Base-by-base conservation (phyloP, 2,888 invertebrate genomes). In the Nemoura dubitans region DNA sequence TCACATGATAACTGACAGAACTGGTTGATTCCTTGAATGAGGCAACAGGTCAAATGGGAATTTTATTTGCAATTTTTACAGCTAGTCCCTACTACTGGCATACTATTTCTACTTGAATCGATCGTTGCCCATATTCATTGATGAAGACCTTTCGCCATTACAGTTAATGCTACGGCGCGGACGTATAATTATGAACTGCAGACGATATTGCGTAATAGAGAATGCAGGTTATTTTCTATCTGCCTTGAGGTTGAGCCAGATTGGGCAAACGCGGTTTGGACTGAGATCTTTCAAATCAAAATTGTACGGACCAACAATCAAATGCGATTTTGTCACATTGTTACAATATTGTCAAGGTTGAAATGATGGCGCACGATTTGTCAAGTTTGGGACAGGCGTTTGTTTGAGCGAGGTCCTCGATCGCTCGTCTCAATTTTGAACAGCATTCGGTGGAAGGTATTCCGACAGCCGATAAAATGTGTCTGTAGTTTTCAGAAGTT, bases 91-190 rank as follows among this genome's bases (percentile, higher is more conserved):
- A 59, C 59, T 59, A 59, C 59, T 59, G 59, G 59, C 59, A 59
- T 59, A 59, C 59, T 59, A 59, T 10, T 59, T 10, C 59, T 59
- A 59, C 16, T 21, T 59, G 59, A 21, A 59, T 59, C 59, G 16
- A 59, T 59, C 16, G 14, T 59, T 78, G 78, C 78, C 78, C 78
- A 78, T 78, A 78, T 78, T 78, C 78, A 78, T 78, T 78, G 78
- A 78, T 78, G 27, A 27, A 78, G 78, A 78, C 78, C 78, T 78
- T 28, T 27, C 26, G 78, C 27, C 78, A 78, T 25, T 78, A 78
- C 78, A 78, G 78, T 78, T 78, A 78, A 28, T 78, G 78, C 59
- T 21, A 59, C 6, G 14, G 59, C 59, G 59, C 59, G 16, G 59
- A 59, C 59, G 21, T 59, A 59, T 59, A 59, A 59, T 59, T 59